Conservation (phyloP, 1,140 invertebrate species). For the Aphelenchoides fujianensis region DNA sequence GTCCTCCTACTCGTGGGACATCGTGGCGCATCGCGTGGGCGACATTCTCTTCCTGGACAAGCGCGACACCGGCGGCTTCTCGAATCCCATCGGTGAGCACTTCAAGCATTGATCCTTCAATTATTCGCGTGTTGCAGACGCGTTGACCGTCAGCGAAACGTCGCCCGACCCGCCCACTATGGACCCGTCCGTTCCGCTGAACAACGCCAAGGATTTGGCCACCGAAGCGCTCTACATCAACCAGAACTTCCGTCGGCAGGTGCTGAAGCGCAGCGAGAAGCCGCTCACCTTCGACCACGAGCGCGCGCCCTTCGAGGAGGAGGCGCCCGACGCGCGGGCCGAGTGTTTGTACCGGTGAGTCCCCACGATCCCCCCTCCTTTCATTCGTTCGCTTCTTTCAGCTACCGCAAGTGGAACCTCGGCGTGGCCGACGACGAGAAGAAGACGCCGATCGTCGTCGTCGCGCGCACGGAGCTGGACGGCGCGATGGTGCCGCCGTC, state of each 20-base stretch:
- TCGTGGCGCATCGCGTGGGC: constrained; percentile 89
- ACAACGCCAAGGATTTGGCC: constrained; percentile 88
- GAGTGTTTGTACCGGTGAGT: constrained; percentile 36
- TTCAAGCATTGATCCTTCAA: no score
- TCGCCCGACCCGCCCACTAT: constrained; percentile 93
- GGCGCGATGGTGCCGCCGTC: constrained; percentile 73
- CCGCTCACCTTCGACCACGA: constrained; percentile 40
- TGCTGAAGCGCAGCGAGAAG: constrained; percentile 69
- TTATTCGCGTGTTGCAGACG: constrained; percentile 68
- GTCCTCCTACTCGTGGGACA: constrained; percentile 98
- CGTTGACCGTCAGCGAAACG: constrained; percentile 95
- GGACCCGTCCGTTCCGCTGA: constrained; percentile 82
- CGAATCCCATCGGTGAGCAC: constrained; percentile 52
- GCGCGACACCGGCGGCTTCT: constrained; percentile 73
- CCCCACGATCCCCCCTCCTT: background rate
- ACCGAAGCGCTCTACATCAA: constrained; percentile 98
- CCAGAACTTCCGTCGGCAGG: constrained; percentile 98
- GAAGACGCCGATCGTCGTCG: constrained; percentile 66
- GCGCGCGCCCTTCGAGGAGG: constrained; percentile 47
- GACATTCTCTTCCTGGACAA: constrained; percentile 98
- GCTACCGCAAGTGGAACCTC: constrained; percentile 90
- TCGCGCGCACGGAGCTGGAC: constrained; percentile 92
- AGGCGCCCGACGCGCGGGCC: constrained; percentile 31
- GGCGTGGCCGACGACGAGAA: constrained; percentile 74
- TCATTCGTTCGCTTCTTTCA: constrained; percentile 34